Percentiles rank a stretch among this genome's conserved stretches.
phyloP scores from a whole-genome alignment of 30 jellyfish, hydroid and myxozoan genomes.

The Turritopsis dohrnii region DNA sequence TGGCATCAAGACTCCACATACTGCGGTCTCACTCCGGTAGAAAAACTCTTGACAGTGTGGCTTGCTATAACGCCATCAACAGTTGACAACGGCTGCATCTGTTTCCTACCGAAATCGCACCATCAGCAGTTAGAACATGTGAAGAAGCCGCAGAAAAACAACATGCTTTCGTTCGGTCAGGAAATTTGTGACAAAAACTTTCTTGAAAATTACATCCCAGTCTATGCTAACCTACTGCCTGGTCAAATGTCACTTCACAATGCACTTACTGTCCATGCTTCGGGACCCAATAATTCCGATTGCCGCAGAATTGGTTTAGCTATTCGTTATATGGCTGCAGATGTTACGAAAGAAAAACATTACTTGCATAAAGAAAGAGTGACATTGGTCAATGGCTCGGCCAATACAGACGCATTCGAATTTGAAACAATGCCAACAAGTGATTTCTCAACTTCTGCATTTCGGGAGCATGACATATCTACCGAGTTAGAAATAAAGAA shows the following conservation, averaged over 20 bases:
- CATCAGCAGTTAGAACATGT: neutral
- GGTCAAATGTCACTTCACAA: constrained; percentile 6
- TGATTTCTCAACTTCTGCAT: neutral
- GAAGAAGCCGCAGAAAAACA: neutral
- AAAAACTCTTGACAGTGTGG: constrained; percentile 1
- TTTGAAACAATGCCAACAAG: neutral
- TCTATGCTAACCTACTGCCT: constrained; percentile 2
- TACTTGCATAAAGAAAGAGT: neutral
- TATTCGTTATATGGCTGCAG: neutral
- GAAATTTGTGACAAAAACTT: neutral
- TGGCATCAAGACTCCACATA: constrained; percentile 17
- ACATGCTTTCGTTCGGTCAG: constrained; percentile 2
- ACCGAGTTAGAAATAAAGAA: neutral
- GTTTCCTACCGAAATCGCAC: constrained; percentile 1
- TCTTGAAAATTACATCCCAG: neutral
- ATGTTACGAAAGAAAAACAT: neutral
- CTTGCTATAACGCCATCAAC: constrained; percentile 2
- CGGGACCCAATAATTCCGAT: constrained; percentile 3
- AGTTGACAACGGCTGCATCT: neutral
- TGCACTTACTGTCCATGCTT: neutral
- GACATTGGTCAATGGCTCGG: neutral
- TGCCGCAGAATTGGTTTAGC: constrained; percentile 7
- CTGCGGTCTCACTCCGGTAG: neutral
- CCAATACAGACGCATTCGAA: neutral
- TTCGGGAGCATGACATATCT: constrained; percentile 1